phyloP scores from a whole-genome alignment of 2,113 vertebrate genomes.

The Melanocharis versteri region DNA sequence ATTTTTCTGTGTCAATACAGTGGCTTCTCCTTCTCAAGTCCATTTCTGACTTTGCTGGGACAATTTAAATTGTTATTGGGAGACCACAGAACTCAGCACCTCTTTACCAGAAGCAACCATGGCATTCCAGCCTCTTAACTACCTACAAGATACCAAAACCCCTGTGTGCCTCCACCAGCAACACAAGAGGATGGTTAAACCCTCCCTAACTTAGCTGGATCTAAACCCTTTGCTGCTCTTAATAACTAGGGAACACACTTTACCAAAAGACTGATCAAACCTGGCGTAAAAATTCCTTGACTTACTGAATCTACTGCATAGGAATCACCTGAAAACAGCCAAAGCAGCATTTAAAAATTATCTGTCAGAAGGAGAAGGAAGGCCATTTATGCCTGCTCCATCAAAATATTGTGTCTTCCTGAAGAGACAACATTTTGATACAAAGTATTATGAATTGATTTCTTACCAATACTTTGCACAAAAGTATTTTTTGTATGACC shows the following conservation, averaged over 20 bases:
- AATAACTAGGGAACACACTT: rapidly evolving
- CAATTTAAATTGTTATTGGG: background rate
- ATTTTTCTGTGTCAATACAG: background rate
- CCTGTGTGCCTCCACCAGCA: background rate
- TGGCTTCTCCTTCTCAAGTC: background rate
- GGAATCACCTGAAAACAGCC: background rate
- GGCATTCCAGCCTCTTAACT: background rate
- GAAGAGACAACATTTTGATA: background rate
- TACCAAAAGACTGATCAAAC: background rate
- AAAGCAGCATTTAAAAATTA: background rate
- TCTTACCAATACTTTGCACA: background rate
- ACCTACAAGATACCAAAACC: background rate
- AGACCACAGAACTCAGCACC: background rate
- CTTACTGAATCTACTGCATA: background rate
- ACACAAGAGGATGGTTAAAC: background rate
- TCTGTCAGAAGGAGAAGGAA: background rate
- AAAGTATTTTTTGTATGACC: background rate
- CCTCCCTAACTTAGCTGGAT: background rate
- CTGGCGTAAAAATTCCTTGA: background rate
- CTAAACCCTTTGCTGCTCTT: background rate
- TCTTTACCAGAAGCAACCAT: background rate
- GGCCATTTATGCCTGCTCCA: background rate
- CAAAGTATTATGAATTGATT: background rate
- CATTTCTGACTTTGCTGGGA: background rate
- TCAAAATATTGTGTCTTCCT: background rate